Evolutionary conservation across 2,797 vertebrate genomes (phyloP), one percentile per base, ranked within the genome.

Genomic region (Xerus rutilus): DNA sequence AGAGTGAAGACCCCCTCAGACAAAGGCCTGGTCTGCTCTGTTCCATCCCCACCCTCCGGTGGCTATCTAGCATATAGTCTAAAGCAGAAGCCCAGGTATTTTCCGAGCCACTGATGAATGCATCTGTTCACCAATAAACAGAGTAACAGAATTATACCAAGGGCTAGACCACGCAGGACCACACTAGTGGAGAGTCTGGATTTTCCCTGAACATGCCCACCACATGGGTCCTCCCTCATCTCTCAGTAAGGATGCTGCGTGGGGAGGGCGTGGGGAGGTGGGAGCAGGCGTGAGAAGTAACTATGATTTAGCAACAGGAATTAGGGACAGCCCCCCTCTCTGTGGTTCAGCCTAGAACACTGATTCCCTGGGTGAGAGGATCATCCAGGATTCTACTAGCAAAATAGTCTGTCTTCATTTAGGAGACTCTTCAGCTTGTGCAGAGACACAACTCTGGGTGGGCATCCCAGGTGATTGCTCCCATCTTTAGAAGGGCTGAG

Each of bases 401-500:
- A 2, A 73, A 87, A 47, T 23, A 23, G 4, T 39, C 79, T 47
- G 9, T n/a, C 76, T 94, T 74, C 25, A 23, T 14, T 45, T 59
- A n/a, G 30, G 21, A 95, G 43, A 54, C 32, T 57, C 32, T 45
- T 23, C 13, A 18, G 43, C 1, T 59, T 8, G 57, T 20, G 57
- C 23, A 20, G 7, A 23, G 23, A 57, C 25, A 7, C 25, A 14
- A 1, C 7, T 47, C 10, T 47, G 13, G 18, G 18, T 59, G 7
- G 1, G 1, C 12, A 11, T 39, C 18, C 32, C 0, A 0, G 23
- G 12, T 77, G 20, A n/a, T 0, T 49, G 10, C 54, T 32, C 23
- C 76, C 54, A 10, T 39, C 83, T 73, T 59, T 59, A 3, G n/a
- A 35, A 39, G 20, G 39, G 20, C 39, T 35, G 32, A 73, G 32